These are phyloP conservation scores for Silvanus unidentatus DNA, from an alignment of 2,888 invertebrate genomes.

Conservation along the genomic window DNA sequence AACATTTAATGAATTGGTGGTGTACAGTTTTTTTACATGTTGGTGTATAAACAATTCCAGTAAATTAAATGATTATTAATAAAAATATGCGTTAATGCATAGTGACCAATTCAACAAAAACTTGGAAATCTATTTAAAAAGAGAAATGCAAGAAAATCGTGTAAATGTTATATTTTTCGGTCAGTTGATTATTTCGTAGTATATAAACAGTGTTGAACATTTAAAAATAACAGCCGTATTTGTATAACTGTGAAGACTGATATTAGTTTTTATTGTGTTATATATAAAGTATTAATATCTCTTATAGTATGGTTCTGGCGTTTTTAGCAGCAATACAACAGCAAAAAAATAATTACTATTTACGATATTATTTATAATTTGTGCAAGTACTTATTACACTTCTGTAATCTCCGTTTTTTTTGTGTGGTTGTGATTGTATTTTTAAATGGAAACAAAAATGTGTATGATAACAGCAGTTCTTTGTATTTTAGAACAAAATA, in stretches of 20 bases:
- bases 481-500: too few relatives aligned
- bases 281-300: constrained; percentile 41
- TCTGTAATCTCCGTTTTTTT: constrained; percentile 10
- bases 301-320: constrained; percentile 38
- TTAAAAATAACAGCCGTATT: constrained; percentile 38
- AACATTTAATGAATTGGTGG: constrained; percentile 31
- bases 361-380: not conserved
- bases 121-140: not conserved
- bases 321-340: constrained; percentile 26
- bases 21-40: constrained; percentile 41
- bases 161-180: constrained; percentile 45
- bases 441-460: constrained; percentile 1
- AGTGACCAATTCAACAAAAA: constrained; percentile 36
- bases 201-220: constrained; percentile 42
- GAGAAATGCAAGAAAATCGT: constrained; percentile 28
- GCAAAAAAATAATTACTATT: constrained; percentile 12
- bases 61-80: constrained; percentile 25
- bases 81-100: constrained; percentile 30
- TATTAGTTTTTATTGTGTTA: constrained; percentile 46
- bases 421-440: constrained; percentile 21
- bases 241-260: constrained; percentile 47
- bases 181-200: constrained; percentile 44
- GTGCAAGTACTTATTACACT: constrained; percentile 21
- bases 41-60: constrained; percentile 29
- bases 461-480: too few relatives aligned